Evolutionary conservation across 2,888 invertebrate genomes (phyloP), one percentile per base, ranked within the genome.

Genomic region (Carterocephalus palaemon): DNA sequence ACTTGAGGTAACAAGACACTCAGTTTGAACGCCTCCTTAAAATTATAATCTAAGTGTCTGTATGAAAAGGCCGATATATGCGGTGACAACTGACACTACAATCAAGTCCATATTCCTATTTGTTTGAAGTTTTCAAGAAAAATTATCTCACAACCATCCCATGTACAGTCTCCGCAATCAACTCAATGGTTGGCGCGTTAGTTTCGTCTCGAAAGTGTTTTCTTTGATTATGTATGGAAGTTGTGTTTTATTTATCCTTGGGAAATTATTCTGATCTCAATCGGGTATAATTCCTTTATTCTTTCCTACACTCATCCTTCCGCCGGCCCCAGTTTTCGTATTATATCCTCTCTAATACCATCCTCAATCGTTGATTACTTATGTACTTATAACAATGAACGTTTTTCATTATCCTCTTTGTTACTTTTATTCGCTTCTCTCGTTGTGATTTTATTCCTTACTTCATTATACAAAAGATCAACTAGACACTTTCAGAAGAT

Each of bases 201-300:
- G n/a, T 57, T 59, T 55, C 48, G 40, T 56, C 54, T 53, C 50
- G 41, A 42, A 32, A 48, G 49, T 53, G 53, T 56, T 56, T 54
- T 57, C 54, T 59, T 56, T 56, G 54, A 57, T 60, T 59, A 56
- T n/a, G 54, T 57, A 57, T 55, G 31, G 37, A 45, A 45, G 37
- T 31, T 37, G 15, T 24, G 45, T 37, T 43, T 43, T 36, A 43
- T 45, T 29, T 45, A 45, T 45, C 10, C 43, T 37, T 29, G 19
- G 31, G 37, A 24, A 45, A 45, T 45, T 24, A 45, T 37, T 32
- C 45, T 23, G 3, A 32, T 45, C 37, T 31, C 37, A 37, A 45
- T 38, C 37, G 37, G 37, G 38, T 38, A 45, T 45, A 19, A 31
- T 32, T 22, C 22, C 20, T 24, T 31, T 45, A 45, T 37, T 37